Conservation (phyloP, 2,888 invertebrate species). For the Cyclophora punctaria region DNA sequence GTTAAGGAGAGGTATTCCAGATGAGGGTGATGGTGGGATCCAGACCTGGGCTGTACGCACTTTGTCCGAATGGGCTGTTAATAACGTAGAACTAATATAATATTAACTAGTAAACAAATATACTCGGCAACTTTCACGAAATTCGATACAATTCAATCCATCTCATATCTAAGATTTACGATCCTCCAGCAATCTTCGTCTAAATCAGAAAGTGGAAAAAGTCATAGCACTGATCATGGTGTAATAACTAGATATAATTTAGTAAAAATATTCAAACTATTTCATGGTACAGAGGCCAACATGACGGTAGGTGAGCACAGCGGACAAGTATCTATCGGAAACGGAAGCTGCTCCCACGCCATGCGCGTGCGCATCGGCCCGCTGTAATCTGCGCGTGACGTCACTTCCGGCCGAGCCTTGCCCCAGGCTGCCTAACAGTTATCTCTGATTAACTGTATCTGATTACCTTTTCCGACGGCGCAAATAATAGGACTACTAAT, state of each 20-base stretch:
- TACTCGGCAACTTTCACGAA: no score
- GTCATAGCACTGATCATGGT: background rate
- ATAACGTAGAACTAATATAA: no score
- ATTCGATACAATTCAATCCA: no score
- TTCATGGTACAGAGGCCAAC: conserved; percentile 12
- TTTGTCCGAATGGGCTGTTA: no score
- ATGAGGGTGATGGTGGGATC: no score
- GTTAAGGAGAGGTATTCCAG: no score
- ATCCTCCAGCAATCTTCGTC: no score
- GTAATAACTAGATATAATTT: background rate
- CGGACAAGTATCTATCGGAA: conserved; percentile 56
- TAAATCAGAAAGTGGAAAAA: no score
- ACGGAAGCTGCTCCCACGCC: conserved; percentile 61
- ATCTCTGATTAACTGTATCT: conserved; percentile 24
- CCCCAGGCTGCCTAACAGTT: conserved; percentile 34
- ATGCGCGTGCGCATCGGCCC: conserved; percentile 37
- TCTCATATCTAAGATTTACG: no score
- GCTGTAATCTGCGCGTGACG: conserved; percentile 34
- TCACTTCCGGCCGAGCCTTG: conserved; percentile 47
- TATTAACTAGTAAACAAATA: no score
- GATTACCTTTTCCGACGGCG: conserved; percentile 13
- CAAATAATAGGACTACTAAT: no score
- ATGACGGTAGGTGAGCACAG: conserved; percentile 25
- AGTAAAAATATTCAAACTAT: conserved; percentile 1
- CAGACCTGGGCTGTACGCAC: no score